Base-by-base conservation (phyloP, 2,113 vertebrate genomes). In the Dolichotis patagonum region DNA sequence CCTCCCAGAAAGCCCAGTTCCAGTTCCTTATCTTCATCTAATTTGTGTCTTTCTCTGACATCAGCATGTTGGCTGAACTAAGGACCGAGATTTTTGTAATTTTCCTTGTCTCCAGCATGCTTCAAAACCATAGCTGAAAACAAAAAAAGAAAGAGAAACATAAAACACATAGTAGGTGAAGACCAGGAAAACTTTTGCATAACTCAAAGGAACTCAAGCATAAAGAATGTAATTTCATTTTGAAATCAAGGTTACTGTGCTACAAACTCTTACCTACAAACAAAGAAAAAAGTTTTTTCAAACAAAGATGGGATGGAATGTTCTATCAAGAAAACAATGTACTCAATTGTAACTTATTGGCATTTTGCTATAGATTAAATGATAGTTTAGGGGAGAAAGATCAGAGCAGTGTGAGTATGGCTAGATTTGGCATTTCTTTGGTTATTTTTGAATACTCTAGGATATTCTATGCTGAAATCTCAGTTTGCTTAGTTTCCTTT, bases 161-260 rank as follows among this genome's bases (percentile, higher is more conserved):
- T 41, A 43, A 58, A 84, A 85, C 32, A n/a, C 49, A 65, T 22
- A 92, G 62, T 89, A 3, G 11, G 87, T 93, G 96, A 69, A 86
- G 77, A 95, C 88, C 87, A 95, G 92, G 93, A 97, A 94, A 28
- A 35, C 87, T 90, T 85, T 86, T 95, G 60, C 84, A 91, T 97
- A 97, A 93, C 63, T 97, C 85, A 96, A 43, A 96, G 69, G 86
- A 96, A 97, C 13, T 97, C 88, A 95, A 96, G 95, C 89, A 97
- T 87, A 96, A 38, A 95, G 71, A 97, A 96, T 96, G 93, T 94
- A 96, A 90, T 96, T 97, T 94, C 81, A 94, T 94, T n/a, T 38
- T 90, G 77, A 97, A 96, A 96, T 97, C 90, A 88, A 92, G 85
- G 90, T 89, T 90, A 96, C 93, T 89, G 58, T 96, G 95, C 67